Conservation (phyloP, 92 coral and sea anemone genomes). For the Phenganax subtilis region DNA sequence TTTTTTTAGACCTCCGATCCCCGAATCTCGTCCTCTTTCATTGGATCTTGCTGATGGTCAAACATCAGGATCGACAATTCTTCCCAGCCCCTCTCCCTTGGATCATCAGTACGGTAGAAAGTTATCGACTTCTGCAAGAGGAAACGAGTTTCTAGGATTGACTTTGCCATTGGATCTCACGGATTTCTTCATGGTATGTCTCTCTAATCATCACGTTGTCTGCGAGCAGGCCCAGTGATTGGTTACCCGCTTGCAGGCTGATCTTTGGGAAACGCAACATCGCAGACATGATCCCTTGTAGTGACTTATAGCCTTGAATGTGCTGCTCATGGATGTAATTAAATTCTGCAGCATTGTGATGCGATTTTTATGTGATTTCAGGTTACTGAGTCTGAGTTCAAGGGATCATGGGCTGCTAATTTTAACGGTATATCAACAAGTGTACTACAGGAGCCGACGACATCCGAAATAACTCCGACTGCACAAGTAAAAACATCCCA, state of each 20-base stretch:
- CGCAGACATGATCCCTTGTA: no score
- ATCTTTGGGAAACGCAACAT: no score
- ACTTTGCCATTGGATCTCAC: slow-evolving; percentile 80
- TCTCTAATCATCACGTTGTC: background rate
- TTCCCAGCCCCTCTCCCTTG: slow-evolving; percentile 65
- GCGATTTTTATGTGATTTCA: slow-evolving; percentile 20
- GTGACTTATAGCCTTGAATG: no score
- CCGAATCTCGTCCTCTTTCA: slow-evolving; percentile 58
- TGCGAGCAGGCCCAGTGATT: no score
- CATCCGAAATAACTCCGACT: slow-evolving; percentile 27
- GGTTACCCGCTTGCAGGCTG: no score
- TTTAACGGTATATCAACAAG: slow-evolving; percentile 67
- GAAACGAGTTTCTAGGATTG: slow-evolving; percentile 82
- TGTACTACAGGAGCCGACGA: slow-evolving; percentile 32
- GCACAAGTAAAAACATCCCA: slow-evolving; percentile 49
- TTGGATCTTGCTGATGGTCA: slow-evolving; percentile 43
- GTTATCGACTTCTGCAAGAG: slow-evolving; percentile 53
- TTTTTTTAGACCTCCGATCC: slow-evolving; percentile 45
- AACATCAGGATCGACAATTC: slow-evolving; percentile 59
- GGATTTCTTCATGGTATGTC: slow-evolving; percentile 69
- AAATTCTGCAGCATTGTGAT: background rate
- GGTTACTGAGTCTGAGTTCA: slow-evolving; percentile 69
- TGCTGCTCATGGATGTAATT: background rate
- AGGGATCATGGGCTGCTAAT: slow-evolving; percentile 96
- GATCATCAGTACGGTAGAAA: slow-evolving; percentile 62